phyloP scores from a whole-genome alignment of 2,888 invertebrate species.

The Caenorhabditis afra region DNA sequence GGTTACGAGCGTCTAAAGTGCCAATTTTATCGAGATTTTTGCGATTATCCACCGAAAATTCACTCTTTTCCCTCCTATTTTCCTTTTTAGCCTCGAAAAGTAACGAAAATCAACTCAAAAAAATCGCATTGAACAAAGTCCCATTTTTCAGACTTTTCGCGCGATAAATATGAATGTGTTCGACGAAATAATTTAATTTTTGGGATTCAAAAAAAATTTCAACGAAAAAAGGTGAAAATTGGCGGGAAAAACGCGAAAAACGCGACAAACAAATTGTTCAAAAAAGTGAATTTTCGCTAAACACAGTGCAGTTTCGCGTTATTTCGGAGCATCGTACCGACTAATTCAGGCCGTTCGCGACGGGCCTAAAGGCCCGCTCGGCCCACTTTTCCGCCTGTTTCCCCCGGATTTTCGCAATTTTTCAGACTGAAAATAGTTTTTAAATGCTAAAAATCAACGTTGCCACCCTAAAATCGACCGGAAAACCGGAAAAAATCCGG shows the following conservation, averaged over 20 bases:
- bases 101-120: no score
- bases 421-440: constrained; percentile 2
- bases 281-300: constrained; percentile 1
- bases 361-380: constrained; percentile 46
- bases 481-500: background rate
- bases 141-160: no score
- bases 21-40: no score
- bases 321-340: constrained; percentile 46
- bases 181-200: no score
- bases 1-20: background rate
- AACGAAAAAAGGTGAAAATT: background rate
- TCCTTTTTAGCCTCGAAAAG: no score
- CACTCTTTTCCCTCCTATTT: no score
- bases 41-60: no score
- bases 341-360: constrained; percentile 16
- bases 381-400: background rate
- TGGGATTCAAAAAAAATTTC: no score
- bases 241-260: background rate
- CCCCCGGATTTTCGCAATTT: background rate
- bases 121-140: no score
- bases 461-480: background rate
- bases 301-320: constrained; percentile 6
- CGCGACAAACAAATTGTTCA: background rate
- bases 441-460: background rate
- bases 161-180: no score